Evolutionary conservation across 2,797 vertebrate genomes (phyloP).

Genomic region (Gymnothorax javanicus): DNA sequence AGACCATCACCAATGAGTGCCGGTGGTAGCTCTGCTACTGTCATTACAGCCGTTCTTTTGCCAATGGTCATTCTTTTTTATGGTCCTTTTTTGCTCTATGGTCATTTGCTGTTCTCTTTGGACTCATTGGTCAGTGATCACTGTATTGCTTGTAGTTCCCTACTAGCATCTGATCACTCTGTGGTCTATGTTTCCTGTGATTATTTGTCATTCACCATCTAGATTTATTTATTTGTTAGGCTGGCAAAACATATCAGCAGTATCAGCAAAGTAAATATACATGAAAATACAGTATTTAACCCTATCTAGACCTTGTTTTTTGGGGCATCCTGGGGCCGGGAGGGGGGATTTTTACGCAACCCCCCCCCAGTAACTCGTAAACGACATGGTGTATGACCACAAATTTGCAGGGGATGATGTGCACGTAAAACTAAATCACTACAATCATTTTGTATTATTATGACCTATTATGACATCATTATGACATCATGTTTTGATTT

Average conservation of each 20-base stretch:
- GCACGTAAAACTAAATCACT: too few species aligned
- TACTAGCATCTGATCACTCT: not conserved
- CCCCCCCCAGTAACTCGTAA: too few species aligned
- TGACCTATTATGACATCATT: too few species aligned
- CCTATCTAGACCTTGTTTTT: too few species aligned
- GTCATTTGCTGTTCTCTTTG: not conserved
- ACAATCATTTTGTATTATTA: too few species aligned
- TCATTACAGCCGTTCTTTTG: not conserved
- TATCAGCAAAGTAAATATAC: not conserved
- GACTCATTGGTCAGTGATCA: not conserved
- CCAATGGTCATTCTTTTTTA: not conserved
- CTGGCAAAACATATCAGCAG: too few species aligned
- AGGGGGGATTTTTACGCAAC: too few species aligned
- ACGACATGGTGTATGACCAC: too few species aligned
- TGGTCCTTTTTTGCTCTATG: not conserved
- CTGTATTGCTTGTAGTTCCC: not conserved
- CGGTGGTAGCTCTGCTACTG: not conserved
- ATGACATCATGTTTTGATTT: too few species aligned
- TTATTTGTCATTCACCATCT: not conserved
- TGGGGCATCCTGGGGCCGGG: too few species aligned
- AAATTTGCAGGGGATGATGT: too few species aligned
- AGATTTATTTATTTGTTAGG: not conserved
- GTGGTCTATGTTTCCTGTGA: not conserved
- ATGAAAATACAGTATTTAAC: not conserved
- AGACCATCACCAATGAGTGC: not conserved